A percentile compares a stretch with the other conserved stretches of the same genome.
phyloP scores from a whole-genome alignment of 2,797 vertebrate genomes.

The Sebastes cheni region DNA sequence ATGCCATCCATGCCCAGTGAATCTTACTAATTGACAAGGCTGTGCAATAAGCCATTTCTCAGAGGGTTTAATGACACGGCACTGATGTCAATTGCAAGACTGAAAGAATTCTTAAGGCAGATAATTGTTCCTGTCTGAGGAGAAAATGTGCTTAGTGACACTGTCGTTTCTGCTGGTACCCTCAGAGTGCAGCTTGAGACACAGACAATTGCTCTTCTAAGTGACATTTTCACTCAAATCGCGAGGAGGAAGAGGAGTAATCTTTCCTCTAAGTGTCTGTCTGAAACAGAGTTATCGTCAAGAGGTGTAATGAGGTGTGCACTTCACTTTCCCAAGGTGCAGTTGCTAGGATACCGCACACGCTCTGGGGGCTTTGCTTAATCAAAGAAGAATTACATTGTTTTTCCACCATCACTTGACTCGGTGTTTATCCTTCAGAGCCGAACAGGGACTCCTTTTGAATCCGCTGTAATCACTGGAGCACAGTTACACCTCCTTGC shows the following conservation, averaged over 20 bases:
- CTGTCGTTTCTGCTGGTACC: constrained; percentile 14
- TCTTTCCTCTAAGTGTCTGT: constrained; percentile 47
- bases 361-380: constrained; percentile 45
- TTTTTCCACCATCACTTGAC: constrained; percentile 42
- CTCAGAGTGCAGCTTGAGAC: constrained; percentile 25
- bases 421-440: constrained; percentile 29
- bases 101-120: constrained; percentile 54
- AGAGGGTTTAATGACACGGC: constrained; percentile 58
- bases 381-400: constrained; percentile 57
- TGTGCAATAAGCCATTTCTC: constrained; percentile 48
- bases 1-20: constrained; percentile 47
- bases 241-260: constrained; percentile 18
- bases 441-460: constrained; percentile 24
- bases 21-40: constrained; percentile 56
- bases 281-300: constrained; percentile 57
- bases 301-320: constrained; percentile 59
- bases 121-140: constrained; percentile 60
- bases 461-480: constrained; percentile 21
- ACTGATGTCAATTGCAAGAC: constrained; percentile 47
- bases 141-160: constrained; percentile 55
- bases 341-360: constrained; percentile 69
- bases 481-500: background rate
- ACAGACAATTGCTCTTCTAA: constrained; percentile 31
- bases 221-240: constrained; percentile 52
- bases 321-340: constrained; percentile 34